Evolutionary conservation across 2,113 vertebrate genomes (phyloP), one percentile per base, ranked within the genome.

Genomic region (Ovis aries): DNA sequence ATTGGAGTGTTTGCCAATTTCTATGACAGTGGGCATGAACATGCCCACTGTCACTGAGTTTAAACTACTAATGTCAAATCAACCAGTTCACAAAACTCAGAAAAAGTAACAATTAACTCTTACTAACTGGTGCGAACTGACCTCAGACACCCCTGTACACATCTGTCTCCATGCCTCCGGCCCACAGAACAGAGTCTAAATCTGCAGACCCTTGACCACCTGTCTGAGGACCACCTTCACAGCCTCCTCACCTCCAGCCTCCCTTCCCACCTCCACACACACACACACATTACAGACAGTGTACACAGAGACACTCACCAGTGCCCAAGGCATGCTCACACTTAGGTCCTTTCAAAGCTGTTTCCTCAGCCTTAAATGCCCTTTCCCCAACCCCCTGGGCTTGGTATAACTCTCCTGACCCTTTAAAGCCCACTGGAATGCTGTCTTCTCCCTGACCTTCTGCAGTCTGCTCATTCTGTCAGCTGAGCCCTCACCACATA

Each of bases 291-390:
- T 43, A 8, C 2, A 14, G 17, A 48, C 43, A 14, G 19, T 1
- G 3, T 12, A 29, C 13, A 13, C 25, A 11, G 27, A 25, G 29
- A 60, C 3, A 0, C n/a, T 12, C 7, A 2, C 19, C 1, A 3
- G 12, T 25, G 2, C 57, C 88, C 17, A 21, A 12, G 25, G 5
- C 29, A 23, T 36, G 50, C n/a, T 59, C 80, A 59, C 29, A 7
- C 77, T 23, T 7, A 33, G 27, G 23, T 50, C 83, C 40, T 89
- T 27, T 57, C 33, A 43, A 23, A 57, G 40, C 45, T 27, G 0
- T 29, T n/a, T 50, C 27, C 11, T 55, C 57, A 71, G 60, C 67
- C 33, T 62, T 48, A 8, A 14, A 16, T 15, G 29, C 53, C 11
- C 5, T 36, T 45, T 31, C 1, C 27, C n/a, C 9, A 4, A 3